Base-by-base conservation (phyloP, 2,888 invertebrate species). In the Resseliella maxima region DNA sequence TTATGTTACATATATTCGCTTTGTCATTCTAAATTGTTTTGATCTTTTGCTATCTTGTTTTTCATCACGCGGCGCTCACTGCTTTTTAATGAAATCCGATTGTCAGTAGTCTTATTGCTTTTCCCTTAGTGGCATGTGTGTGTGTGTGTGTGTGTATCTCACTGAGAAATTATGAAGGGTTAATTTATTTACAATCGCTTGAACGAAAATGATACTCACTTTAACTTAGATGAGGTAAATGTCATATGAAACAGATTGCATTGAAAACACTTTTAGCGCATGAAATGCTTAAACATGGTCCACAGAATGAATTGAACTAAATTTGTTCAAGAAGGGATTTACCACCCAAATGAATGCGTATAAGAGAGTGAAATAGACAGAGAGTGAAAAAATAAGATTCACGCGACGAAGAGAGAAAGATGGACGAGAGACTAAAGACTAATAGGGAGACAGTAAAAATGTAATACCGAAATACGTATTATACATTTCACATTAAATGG, bases 11-110 rank as follows among this genome's bases (percentile, higher is more conserved):
- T 35, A 72, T 72, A 72, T 72, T 31, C 72, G 72, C 72, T 31
- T 72, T 72, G 72, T 72, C 72, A 72, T 72, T 72, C 31, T 72
- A 72, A 72, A 72, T 72, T 72, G 72, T 72, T 72, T 72, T 72
- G 72, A 72, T 72, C 72, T 72, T 5, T 31, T 72, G 72, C 72
- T 72, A 72, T 72, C 72, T 72, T 72, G 15, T 72, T 27, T 72
- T 72, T 15, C 31, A 72, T 72, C 72, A 15, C 18, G 15, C 15
- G 3, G 72, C 72, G n/a, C 59, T 59, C 59, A 24, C 46, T 50
- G 46, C 18, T n/a, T n/a, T n/a, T 50, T 50, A 2, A 50, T 50
- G 18, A 59, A 59, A 59, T 24, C 59, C 59, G 59, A 24, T 59
- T 72, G 59, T 72, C 72, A 35, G 59, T 15, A 72, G 72, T 24